Conservation (phyloP, 2,888 invertebrate genomes). For the Mythimna impura region DNA sequence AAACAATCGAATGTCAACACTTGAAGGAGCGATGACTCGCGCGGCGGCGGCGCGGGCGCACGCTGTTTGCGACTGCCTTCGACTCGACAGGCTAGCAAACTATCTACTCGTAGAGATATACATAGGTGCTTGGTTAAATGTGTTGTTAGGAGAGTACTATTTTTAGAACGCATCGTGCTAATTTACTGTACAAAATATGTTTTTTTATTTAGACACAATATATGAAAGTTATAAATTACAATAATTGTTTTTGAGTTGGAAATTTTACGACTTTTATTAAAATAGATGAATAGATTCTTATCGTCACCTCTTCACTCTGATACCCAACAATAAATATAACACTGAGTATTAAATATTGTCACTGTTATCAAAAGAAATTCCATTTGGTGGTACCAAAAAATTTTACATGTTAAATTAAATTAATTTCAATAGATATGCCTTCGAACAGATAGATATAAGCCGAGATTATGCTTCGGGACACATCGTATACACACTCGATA, state of each 20-base stretch:
- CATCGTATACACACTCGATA: constrained; percentile 74
- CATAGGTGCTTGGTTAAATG: constrained; percentile 10
- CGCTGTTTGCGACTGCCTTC: constrained; percentile 64
- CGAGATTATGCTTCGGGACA: constrained; percentile 72
- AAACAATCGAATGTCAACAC: constrained; percentile 88
- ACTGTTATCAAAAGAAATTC: constrained; percentile 63
- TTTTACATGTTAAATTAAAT: constrained; percentile 74
- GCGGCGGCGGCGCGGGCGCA: constrained; percentile 66
- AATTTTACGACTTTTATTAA: neutral
- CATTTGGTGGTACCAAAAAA: constrained; percentile 58
- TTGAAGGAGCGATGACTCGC: constrained; percentile 87
- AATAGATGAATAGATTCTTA: constrained; percentile 19
- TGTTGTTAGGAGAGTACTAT: neutral
- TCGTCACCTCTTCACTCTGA: constrained; percentile 33
- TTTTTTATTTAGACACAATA: constrained; percentile 2
- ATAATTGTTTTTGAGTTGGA: neutral
- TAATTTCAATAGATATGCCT: constrained; percentile 70
- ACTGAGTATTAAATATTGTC: constrained; percentile 59
- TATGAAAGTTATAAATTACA: neutral
- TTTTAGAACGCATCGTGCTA: constrained; percentile 21
- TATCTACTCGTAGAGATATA: constrained; percentile 18
- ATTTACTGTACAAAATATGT: constrained; percentile 26
- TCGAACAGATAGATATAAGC: constrained; percentile 65
- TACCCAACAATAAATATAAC: constrained; percentile 60
- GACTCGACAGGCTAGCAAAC: constrained; percentile 63